Conservation (phyloP, 2,113 vertebrate genomes). For the Dissostichus mawsoni region DNA sequence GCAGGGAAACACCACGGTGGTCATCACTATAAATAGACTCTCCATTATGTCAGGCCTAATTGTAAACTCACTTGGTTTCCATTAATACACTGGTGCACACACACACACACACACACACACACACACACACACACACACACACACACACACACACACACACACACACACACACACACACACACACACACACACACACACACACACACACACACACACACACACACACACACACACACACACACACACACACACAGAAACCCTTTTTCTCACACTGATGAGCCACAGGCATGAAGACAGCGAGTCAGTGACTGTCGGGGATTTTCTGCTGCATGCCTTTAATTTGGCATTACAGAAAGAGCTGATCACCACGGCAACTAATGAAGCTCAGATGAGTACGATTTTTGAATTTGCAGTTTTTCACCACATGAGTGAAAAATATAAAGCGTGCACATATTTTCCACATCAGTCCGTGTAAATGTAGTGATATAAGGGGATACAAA, state of each 20-base stretch:
- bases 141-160: too few relatives aligned
- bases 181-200: too few relatives aligned
- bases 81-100: conserved; percentile 56
- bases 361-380: conserved; percentile 56
- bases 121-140: too few relatives aligned
- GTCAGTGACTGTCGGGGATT: conserved; percentile 43
- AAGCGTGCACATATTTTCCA: conserved; percentile 44
- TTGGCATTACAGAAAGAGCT: conserved; percentile 40
- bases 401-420: conserved; percentile 51
- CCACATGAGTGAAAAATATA: conserved; percentile 55
- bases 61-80: conserved; percentile 48
- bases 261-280: conserved; percentile 58
- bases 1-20: conserved; percentile 60
- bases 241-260: too few relatives aligned
- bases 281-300: conserved; percentile 53
- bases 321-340: conserved; percentile 37
- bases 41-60: conserved; percentile 68
- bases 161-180: too few relatives aligned
- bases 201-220: too few relatives aligned
- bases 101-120: conserved; percentile 11
- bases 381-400: conserved; percentile 54
- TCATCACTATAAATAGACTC: conserved; percentile 72
- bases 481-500: conserved; percentile 22
- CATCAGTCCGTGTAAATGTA: conserved; percentile 29
- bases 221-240: too few relatives aligned